A percentile compares a stretch with the other conserved stretches of the same genome.
These are phyloP conservation scores for Glyphotaelius pellucidus DNA, from an alignment of 2,888 invertebrate species.

Conservation along the genomic window DNA sequence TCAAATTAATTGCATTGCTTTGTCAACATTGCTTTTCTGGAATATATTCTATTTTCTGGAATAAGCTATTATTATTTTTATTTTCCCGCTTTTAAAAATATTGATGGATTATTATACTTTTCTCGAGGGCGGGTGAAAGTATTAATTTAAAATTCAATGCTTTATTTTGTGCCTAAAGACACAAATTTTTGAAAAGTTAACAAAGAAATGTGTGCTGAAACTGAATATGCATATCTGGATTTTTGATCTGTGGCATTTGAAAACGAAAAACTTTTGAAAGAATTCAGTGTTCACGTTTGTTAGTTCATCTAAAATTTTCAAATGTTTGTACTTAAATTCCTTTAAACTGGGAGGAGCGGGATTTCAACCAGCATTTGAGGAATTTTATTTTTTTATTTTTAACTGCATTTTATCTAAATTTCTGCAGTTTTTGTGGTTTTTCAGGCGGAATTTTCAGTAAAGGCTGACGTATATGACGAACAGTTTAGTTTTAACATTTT, in stretches of 20 bases:
- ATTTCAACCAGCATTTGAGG: too few relatives aligned
- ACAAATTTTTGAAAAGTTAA: not conserved
- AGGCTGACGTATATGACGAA: too few relatives aligned
- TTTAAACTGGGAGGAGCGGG: too few relatives aligned
- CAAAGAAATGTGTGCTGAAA: not conserved
- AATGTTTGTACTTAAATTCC: not conserved
- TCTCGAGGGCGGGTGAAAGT: not conserved
- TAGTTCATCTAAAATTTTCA: not conserved
- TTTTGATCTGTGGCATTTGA: not conserved
- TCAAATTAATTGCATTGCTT: too few relatives aligned
- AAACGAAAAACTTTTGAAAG: not conserved
- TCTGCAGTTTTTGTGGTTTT: too few relatives aligned
- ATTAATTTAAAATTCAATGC: not conserved
- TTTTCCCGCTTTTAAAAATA: not conserved
- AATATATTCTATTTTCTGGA: too few relatives aligned
- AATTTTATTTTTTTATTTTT: too few relatives aligned
- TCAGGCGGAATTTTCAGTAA: too few relatives aligned
- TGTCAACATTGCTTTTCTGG: too few relatives aligned
- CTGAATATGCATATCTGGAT: not conserved
- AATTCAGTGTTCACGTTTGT: not conserved
- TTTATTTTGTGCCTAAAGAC: not conserved
- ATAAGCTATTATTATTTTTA: too few relatives aligned
- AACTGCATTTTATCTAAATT: too few relatives aligned
- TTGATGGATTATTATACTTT: not conserved
- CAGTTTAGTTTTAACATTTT: too few relatives aligned